Percentiles rank a stretch among this genome's conserved stretches.
Conservation (phyloP, 2,113 vertebrate genomes). For the Otocyon megalotis region DNA sequence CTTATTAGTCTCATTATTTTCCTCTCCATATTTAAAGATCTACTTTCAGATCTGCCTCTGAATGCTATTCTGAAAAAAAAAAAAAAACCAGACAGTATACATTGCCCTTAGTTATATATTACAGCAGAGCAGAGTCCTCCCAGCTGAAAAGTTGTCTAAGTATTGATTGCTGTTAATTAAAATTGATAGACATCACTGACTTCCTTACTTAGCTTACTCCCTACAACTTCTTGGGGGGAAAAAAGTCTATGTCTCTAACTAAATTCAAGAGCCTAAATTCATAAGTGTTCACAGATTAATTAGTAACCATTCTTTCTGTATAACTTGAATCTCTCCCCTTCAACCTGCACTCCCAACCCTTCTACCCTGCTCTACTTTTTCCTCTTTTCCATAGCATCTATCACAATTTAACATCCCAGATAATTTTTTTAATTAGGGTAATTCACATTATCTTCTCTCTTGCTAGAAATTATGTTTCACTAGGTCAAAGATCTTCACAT, state of each 20-base stretch:
- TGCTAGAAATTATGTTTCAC: background rate
- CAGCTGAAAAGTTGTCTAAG: background rate
- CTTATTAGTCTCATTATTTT: slow-evolving; percentile 2
- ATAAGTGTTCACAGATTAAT: background rate
- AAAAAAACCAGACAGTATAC: no score
- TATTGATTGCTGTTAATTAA: background rate
- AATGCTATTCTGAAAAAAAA: background rate
- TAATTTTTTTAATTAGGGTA: background rate
- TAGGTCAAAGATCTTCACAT: background rate
- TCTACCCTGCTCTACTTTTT: background rate
- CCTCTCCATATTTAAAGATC: slow-evolving; percentile 21
- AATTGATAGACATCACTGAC: background rate
- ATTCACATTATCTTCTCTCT: background rate
- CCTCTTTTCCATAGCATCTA: background rate
- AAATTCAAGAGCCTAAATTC: background rate
- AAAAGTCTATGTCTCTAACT: background rate
- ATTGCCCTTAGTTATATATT: background rate
- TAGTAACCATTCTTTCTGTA: background rate
- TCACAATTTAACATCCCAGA: background rate
- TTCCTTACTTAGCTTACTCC: background rate
- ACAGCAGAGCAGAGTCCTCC: background rate
- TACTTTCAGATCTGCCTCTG: background rate
- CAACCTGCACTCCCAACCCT: background rate
- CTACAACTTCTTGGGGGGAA: background rate
- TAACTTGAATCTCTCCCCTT: background rate